These are phyloP conservation scores for Drosophila austrosaltans DNA, from an alignment of 2,888 invertebrate genomes.

Conservation along the genomic window DNA sequence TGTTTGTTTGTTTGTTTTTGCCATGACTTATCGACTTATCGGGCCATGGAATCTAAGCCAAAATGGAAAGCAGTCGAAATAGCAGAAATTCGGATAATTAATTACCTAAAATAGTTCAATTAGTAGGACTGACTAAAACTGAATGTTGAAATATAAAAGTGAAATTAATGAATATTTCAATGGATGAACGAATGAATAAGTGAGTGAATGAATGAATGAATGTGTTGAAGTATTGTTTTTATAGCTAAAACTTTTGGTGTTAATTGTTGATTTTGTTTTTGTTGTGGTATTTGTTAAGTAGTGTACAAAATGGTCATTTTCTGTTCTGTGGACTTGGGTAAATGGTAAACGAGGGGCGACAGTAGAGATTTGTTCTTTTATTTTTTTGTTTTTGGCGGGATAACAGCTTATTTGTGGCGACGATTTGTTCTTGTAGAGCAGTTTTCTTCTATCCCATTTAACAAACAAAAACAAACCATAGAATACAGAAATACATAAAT, in stretches of 20 bases:
- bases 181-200: neutral
- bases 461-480: neutral
- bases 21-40: slow-evolving; percentile 23
- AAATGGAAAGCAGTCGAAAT: neutral
- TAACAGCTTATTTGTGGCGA: slow-evolving; percentile 31
- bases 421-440: neutral
- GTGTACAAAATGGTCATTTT: slow-evolving; percentile 1
- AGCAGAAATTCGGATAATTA: slow-evolving; percentile 3
- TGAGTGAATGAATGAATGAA: neutral
- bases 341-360: neutral
- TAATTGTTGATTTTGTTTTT: neutral
- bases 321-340: neutral
- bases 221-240: neutral
- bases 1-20: slow-evolving; percentile 34
- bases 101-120: slow-evolving; percentile 9
- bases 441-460: neutral
- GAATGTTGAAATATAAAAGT: neutral
- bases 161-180: neutral
- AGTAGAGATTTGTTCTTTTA: neutral
- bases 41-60: slow-evolving; percentile 10
- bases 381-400: slow-evolving; percentile 29
- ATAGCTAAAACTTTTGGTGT: neutral
- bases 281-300: neutral
- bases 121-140: slow-evolving; percentile 1
- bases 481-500: neutral